These are phyloP conservation scores for Tribolium castaneum DNA, from an alignment of 1,140 invertebrate species.

Conservation along the genomic window DNA sequence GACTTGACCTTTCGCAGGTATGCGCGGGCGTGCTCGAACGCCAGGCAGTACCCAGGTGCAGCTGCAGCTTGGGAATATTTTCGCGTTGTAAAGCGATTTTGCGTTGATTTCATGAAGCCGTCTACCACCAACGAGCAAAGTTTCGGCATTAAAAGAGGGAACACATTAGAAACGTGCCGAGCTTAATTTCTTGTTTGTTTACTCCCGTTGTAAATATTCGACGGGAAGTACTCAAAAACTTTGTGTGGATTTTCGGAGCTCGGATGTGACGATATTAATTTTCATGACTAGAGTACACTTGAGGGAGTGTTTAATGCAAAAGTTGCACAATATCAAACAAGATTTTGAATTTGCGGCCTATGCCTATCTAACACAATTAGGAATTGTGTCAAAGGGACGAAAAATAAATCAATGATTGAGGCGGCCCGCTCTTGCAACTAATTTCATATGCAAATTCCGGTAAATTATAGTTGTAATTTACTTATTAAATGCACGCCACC, in stretches of 20 bases:
- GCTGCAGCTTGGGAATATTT: neutral
- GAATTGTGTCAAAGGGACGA: neutral
- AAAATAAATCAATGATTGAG: neutral
- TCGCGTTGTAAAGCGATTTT: neutral
- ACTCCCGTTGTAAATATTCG: constrained; percentile 33
- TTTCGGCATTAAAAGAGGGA: constrained; percentile 28
- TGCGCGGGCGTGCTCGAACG: neutral
- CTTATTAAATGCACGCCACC: constrained; percentile 44
- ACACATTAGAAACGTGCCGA: constrained; percentile 28
- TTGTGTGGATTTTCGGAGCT: constrained; percentile 13
- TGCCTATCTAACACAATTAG: neutral
- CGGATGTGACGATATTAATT: constrained; percentile 35
- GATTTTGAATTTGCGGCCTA: neutral
- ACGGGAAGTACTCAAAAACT: constrained; percentile 33
- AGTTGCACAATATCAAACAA: neutral
- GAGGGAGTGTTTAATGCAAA: neutral
- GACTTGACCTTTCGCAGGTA: neutral
- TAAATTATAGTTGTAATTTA: constrained; percentile 45
- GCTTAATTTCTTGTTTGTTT: constrained; percentile 33
- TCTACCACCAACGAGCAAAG: constrained; percentile 18
- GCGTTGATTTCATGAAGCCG: neutral
- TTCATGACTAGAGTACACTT: constrained; percentile 27
- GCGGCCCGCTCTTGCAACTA: neutral
- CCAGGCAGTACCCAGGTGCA: neutral
- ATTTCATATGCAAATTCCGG: constrained; percentile 42